Evolutionary conservation across 2,888 invertebrate species (phyloP), one percentile per base, ranked within the genome.

Genomic region (Cryptophagus acutangulus): DNA sequence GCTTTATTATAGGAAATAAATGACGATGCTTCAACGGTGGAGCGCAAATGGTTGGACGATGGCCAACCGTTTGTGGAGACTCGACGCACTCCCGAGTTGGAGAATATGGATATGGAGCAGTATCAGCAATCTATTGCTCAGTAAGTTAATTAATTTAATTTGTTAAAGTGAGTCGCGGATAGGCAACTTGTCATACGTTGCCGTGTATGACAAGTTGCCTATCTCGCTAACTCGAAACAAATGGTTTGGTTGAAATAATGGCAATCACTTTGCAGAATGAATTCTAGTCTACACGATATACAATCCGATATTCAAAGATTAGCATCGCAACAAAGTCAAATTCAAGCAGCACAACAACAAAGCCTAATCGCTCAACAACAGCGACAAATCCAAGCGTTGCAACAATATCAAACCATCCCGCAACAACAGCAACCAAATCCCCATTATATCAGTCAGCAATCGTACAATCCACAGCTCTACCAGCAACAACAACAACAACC

Each of bases 221-320:
- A n/a, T n/a, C n/a, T n/a, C n/a, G n/a, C n/a, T n/a, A n/a, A n/a
- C n/a, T n/a, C n/a, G n/a, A n/a, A n/a, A n/a, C n/a, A n/a, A n/a
- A n/a, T n/a, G n/a, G n/a, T n/a, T n/a, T n/a, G n/a, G n/a, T n/a
- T n/a, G n/a, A n/a, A n/a, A n/a, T n/a, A n/a, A n/a, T n/a, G n/a
- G n/a, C n/a, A n/a, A n/a, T n/a, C n/a, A n/a, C n/a, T 46, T 54
- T 73, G 53, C 70, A 87, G 86, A 74, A 89, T 94, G 84, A 93
- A 93, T 75, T 82, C 81, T 74, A 93, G 88, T 76, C 81, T 95
- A 63, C 86, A 87, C 67, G 93, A 94, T 73, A 85, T 95, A 62
- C 93, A 94, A 74, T 85, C 85, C 51, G 94, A 95, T 71, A 92
- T 95, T 65, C 88, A 91, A 71, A 80, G 89, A 57, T 76, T 95